Percentiles rank a stretch among this genome's conserved stretches.
Conservation (phyloP, 53 echinoderm and acorn worm species). For the Holothuria leucospilota region DNA sequence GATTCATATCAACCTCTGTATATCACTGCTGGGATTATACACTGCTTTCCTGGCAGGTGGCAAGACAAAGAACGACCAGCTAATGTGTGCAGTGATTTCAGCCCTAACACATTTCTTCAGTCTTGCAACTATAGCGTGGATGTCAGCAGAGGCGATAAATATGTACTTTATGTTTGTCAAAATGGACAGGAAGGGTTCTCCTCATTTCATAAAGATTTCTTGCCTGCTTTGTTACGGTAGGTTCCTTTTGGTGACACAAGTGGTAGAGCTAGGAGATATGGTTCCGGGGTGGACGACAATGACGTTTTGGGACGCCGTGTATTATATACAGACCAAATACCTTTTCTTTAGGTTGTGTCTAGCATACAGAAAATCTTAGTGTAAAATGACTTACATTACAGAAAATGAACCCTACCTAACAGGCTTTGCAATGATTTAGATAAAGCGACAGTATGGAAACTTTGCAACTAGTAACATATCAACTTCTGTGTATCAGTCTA, state of each 20-base stretch:
- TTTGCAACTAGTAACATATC: no score
- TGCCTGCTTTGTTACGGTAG: constrained; percentile 63
- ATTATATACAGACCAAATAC: no score
- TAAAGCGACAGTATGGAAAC: no score
- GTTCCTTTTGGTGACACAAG: not conserved
- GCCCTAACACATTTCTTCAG: constrained; percentile 71
- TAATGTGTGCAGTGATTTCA: constrained; percentile 58
- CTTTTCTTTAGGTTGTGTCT: no score
- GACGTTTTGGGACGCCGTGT: no score
- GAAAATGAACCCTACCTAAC: no score
- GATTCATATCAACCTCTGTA: constrained; percentile 60
- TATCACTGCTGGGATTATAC: constrained; percentile 61
- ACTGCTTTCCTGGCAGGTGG: constrained; percentile 64
- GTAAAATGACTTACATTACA: no score
- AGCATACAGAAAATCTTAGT: no score
- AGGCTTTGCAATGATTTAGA: no score
- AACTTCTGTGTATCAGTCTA: no score
- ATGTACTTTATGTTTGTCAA: constrained; percentile 72
- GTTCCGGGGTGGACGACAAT: no score
- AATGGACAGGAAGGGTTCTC: constrained; percentile 47
- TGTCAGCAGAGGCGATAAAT: constrained; percentile 68
- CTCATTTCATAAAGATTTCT: constrained; percentile 48
- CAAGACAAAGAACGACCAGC: constrained; percentile 22
- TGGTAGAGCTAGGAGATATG: no score
- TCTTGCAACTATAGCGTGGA: constrained; percentile 68